Percentiles rank a stretch among this genome's conserved stretches.
Conservation (phyloP, 2,888 invertebrate species). For the Ormyrus pomaceus region DNA sequence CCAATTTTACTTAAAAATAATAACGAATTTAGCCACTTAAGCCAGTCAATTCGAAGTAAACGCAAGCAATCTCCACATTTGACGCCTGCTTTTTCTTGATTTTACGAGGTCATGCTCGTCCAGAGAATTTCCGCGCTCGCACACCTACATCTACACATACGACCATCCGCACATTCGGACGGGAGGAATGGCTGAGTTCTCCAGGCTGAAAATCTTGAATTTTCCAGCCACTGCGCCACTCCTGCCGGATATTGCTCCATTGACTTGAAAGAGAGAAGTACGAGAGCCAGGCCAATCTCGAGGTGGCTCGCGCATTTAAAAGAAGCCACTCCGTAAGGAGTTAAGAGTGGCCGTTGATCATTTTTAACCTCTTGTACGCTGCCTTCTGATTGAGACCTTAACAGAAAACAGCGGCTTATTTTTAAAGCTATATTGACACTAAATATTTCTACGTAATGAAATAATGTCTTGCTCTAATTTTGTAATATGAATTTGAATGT, state of each 20-base stretch:
- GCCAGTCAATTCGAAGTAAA: no score
- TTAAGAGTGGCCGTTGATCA: slow-evolving; percentile 16
- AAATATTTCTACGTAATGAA: no score
- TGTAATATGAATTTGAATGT: no score
- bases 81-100: neutral
- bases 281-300: neutral
- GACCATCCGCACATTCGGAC: no score
- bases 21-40: no score
- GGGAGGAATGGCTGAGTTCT: slow-evolving; percentile 12
- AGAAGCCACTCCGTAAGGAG: neutral
- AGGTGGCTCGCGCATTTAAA: slow-evolving; percentile 20
- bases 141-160: no score
- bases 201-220: neutral
- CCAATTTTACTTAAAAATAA: no score
- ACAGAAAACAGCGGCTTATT: no score
- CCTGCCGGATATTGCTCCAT: slow-evolving; percentile 50
- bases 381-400: neutral
- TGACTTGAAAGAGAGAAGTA: slow-evolving; percentile 42
- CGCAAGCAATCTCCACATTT: no score
- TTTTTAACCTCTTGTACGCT: slow-evolving; percentile 8
- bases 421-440: no score
- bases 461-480: no score
- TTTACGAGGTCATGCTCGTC: slow-evolving; percentile 27
- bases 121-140: slow-evolving; percentile 9
- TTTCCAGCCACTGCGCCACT: slow-evolving; percentile 1